A percentile compares a stretch with the other conserved stretches of the same genome.
Conservation (phyloP, 2,797 vertebrate genomes). For the Phrynocephalus vlangalii region DNA sequence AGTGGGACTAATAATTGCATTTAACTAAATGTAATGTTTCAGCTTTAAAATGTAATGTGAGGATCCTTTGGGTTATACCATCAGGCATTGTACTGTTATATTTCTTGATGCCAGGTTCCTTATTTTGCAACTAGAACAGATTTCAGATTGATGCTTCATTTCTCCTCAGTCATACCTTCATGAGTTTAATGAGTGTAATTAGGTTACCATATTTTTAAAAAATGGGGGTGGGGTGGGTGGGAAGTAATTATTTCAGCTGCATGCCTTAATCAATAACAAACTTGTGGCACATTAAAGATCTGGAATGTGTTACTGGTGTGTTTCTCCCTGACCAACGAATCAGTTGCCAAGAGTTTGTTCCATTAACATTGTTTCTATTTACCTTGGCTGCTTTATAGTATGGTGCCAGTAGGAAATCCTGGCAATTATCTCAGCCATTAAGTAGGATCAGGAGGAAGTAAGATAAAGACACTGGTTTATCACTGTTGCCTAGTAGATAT, state of each 20-base stretch:
- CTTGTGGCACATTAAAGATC: constrained; percentile 11
- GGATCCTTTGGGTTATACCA: neutral
- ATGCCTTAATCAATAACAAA: constrained; percentile 32
- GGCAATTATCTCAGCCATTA: constrained; percentile 45
- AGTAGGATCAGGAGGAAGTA: constrained; percentile 26
- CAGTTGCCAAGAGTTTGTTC: constrained; percentile 41
- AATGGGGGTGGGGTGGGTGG: neutral
- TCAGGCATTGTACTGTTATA: neutral
- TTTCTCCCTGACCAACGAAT: constrained; percentile 25
- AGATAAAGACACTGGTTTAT: constrained; percentile 33
- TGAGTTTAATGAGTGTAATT: constrained; percentile 18
- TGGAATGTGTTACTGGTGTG: constrained; percentile 21
- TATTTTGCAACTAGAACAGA: constrained; percentile 1
- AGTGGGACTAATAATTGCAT: neutral
- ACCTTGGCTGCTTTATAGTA: constrained; percentile 40
- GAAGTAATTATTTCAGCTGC: constrained; percentile 32
- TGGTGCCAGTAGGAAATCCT: constrained; percentile 27
- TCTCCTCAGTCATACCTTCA: constrained; percentile 15
- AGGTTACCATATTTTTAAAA: constrained; percentile 7
- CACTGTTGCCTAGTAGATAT: constrained; percentile 40
- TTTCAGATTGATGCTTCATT: constrained; percentile 30
- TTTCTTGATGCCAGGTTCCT: neutral
- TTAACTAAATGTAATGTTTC: neutral
- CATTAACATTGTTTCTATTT: constrained; percentile 47
- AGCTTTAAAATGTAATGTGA: neutral